These are phyloP conservation scores for Lordiphosa collinella DNA, from an alignment of 1,140 invertebrate species.

Conservation along the genomic window DNA sequence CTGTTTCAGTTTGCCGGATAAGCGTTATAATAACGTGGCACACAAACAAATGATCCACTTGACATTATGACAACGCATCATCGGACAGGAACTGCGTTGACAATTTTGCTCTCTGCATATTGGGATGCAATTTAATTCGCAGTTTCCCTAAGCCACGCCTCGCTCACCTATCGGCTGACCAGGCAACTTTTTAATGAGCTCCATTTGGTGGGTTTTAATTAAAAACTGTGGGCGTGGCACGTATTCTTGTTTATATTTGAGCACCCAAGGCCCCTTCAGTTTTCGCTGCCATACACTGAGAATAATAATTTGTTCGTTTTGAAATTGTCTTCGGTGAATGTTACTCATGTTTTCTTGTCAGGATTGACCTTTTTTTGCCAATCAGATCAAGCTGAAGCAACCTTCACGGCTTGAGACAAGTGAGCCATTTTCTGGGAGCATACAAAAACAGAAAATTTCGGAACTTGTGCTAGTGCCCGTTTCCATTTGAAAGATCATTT, in stretches of 20 bases:
- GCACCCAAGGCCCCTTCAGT: not conserved
- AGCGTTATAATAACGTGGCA: constrained; percentile 61
- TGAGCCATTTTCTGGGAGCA: too few relatives aligned
- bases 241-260: constrained; percentile 34
- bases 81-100: constrained; percentile 23
- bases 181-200: constrained; percentile 61
- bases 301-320: not conserved
- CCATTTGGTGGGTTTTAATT: constrained; percentile 60
- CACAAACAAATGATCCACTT: constrained; percentile 39
- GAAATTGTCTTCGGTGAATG: too few relatives aligned
- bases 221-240: constrained; percentile 39
- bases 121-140: constrained; percentile 41
- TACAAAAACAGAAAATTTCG: too few relatives aligned
- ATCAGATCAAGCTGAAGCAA: too few relatives aligned
- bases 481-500: too few relatives aligned
- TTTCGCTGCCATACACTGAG: not conserved
- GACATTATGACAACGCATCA: constrained; percentile 62
- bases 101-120: constrained; percentile 22
- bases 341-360: too few relatives aligned
- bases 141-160: constrained; percentile 8
- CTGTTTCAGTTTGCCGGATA: constrained; percentile 61
- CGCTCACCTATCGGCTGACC: constrained; percentile 17
- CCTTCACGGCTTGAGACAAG: too few relatives aligned
- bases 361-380: too few relatives aligned
- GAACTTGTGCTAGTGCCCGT: too few relatives aligned